Conservation (phyloP, 2,888 invertebrate genomes). For the Neoscelio sp. region DNA sequence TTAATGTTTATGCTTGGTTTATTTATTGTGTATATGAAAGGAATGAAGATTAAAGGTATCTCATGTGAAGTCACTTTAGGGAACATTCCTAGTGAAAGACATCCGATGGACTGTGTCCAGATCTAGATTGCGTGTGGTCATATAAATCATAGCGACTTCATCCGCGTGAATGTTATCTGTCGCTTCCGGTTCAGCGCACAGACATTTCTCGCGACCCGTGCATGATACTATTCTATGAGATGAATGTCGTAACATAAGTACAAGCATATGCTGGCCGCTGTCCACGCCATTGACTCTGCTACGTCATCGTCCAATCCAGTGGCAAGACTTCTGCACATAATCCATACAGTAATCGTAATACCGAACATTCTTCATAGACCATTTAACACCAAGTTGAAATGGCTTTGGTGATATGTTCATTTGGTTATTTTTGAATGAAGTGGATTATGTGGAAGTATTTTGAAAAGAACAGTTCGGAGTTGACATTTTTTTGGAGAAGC, state of each 20-base stretch:
- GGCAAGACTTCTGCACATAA: slow-evolving; percentile 70
- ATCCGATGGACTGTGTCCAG: slow-evolving; percentile 77
- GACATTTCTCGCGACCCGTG: slow-evolving; percentile 72
- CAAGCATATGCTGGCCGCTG: slow-evolving; percentile 83
- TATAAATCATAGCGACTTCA: slow-evolving; percentile 77
- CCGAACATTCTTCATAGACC: slow-evolving; percentile 45
- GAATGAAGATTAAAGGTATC: slow-evolving; percentile 48
- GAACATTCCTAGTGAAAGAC: slow-evolving; percentile 64
- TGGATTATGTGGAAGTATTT: too few relatives aligned
- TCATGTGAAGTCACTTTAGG: slow-evolving; percentile 39
- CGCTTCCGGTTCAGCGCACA: slow-evolving; percentile 80
- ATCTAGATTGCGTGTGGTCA: slow-evolving; percentile 79
- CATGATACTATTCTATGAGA: slow-evolving; percentile 23
- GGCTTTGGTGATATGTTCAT: too few relatives aligned
- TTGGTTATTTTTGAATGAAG: too few relatives aligned
- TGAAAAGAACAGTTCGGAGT: too few relatives aligned
- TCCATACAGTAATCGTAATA: slow-evolving; percentile 62
- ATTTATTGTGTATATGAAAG: slow-evolving; percentile 7
- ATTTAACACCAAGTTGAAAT: slow-evolving; percentile 48
- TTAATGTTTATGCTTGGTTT: slow-evolving; percentile 1
- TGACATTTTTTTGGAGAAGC: too few relatives aligned
- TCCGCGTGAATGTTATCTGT: slow-evolving; percentile 81
- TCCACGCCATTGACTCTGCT: slow-evolving; percentile 83
- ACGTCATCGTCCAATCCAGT: slow-evolving; percentile 67
- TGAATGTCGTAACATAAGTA: slow-evolving; percentile 42